Evolutionary conservation across 2,113 vertebrate species (phyloP).

Genomic region (Sitta europaea): DNA sequence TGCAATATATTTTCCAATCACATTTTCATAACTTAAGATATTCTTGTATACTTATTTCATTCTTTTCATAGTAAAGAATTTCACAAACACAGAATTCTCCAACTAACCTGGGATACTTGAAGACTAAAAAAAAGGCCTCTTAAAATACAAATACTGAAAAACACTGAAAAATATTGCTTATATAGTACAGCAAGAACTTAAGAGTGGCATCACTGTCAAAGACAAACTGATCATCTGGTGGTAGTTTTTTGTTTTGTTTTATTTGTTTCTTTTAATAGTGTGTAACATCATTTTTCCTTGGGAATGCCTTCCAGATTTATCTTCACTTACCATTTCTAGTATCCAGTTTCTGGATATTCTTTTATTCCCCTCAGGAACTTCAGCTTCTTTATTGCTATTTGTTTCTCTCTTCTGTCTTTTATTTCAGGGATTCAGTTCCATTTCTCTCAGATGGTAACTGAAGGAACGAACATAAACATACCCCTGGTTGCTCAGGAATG

Average conservation of each 20-base stretch:
- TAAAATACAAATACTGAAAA: neutral
- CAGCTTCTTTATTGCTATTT: neutral
- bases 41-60: neutral
- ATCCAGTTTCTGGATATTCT: neutral
- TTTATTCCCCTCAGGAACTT: neutral
- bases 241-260: too few relatives aligned
- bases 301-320: neutral
- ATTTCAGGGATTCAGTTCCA: neutral
- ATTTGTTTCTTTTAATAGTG: too few relatives aligned
- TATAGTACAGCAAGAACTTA: neutral
- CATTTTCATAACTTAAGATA: neutral
- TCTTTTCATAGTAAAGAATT: neutral
- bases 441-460: neutral
- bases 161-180: neutral
- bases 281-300: neutral
- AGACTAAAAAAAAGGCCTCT: neutral
- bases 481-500: neutral
- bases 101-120: neutral
- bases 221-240: neutral
- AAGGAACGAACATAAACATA: neutral
- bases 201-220: neutral
- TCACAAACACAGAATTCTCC: neutral
- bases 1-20: neutral
- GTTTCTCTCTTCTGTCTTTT: neutral
- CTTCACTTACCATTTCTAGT: neutral